Conservation (phyloP, 2,113 vertebrate species). For the Chlorodrepanis virens region DNA sequence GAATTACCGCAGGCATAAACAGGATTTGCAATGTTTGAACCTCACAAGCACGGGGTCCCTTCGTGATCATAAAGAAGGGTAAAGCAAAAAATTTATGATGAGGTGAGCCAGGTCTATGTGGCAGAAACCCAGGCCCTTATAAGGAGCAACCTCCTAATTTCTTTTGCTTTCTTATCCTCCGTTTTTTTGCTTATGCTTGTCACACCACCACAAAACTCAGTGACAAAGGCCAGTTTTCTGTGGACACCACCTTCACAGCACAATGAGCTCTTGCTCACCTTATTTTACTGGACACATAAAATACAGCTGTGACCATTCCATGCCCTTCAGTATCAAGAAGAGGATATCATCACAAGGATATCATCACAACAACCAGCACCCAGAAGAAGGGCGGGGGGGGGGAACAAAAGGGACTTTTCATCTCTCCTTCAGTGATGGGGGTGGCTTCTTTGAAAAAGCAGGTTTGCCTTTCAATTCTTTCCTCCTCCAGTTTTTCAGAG, state of each 20-base stretch:
- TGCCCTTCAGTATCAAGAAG: neutral
- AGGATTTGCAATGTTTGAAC: slow-evolving; percentile 16
- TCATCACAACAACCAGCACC: neutral
- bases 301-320: neutral
- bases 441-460: neutral
- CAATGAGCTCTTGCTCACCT: neutral
- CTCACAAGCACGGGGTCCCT: neutral
- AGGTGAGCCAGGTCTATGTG: neutral
- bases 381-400: neutral
- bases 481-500: neutral
- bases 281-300: neutral
- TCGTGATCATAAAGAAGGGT: neutral
- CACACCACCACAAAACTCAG: neutral
- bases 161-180: neutral
- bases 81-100: neutral
- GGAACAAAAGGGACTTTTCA: neutral
- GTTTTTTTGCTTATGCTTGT: neutral
- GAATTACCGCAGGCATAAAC: slow-evolving; percentile 58
- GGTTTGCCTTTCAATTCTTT: neutral
- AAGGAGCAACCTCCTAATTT: neutral
- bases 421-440: neutral
- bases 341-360: neutral
- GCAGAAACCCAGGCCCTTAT: neutral
- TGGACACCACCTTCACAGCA: neutral
- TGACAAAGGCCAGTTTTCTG: neutral